Conservation (phyloP, 2,113 vertebrate genomes). For the Lasiurus borealis region DNA sequence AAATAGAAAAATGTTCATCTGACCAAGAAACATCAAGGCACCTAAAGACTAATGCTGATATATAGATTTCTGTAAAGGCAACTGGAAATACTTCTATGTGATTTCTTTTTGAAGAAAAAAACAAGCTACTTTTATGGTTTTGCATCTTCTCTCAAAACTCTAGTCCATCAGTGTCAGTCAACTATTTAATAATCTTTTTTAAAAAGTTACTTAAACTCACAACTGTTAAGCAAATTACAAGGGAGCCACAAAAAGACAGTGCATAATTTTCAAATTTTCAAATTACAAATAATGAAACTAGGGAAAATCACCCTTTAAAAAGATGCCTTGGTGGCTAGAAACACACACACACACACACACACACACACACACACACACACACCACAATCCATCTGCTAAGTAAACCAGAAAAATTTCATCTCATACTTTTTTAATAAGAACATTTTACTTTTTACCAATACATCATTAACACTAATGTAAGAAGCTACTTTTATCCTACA, state of each 20-base stretch:
- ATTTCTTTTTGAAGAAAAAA: conserved; percentile 64
- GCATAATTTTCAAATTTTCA: conserved; percentile 67
- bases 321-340: conserved; percentile 58
- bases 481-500: background rate
- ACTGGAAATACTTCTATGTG: conserved; percentile 39
- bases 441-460: background rate
- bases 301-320: conserved; percentile 75
- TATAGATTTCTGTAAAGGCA: conserved; percentile 66
- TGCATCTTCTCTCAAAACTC: conserved; percentile 21
- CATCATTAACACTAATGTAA: background rate
- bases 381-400: conserved; percentile 51
- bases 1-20: conserved; percentile 39
- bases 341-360: conserved; percentile 50
- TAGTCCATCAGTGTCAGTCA: conserved; percentile 1
- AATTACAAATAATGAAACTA: conserved; percentile 75
- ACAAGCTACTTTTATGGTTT: conserved; percentile 9
- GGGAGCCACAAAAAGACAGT: conserved; percentile 70
- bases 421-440: conserved; percentile 68
- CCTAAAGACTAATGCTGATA: conserved; percentile 66
- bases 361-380: too few relatives aligned
- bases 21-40: conserved; percentile 32
- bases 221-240: conserved; percentile 61
- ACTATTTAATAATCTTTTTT: conserved; percentile 64
- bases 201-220: conserved; percentile 77
- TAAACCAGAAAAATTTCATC: conserved; percentile 59